These are phyloP conservation scores for Azemiops feae DNA, from an alignment of 2,113 vertebrate genomes.

Conservation along the genomic window DNA sequence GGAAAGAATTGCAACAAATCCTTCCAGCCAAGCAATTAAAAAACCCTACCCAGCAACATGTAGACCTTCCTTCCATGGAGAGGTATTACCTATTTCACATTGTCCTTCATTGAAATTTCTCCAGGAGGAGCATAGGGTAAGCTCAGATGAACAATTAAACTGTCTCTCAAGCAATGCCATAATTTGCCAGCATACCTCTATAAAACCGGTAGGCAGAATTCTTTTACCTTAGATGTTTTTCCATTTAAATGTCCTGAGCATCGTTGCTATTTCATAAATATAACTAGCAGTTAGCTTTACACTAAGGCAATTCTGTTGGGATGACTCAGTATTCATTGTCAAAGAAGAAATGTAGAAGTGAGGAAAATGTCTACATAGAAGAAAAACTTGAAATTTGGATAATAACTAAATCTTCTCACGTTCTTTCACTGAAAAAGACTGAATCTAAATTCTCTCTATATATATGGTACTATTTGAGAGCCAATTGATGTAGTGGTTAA, in stretches of 20 bases:
- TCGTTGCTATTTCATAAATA: background rate
- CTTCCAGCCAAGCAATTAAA: background rate
- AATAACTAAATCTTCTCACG: background rate
- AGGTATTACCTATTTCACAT: background rate
- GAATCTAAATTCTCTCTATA: background rate
- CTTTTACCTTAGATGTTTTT: background rate
- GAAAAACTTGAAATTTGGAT: background rate
- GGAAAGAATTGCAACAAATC: background rate
- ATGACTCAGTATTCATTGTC: background rate
- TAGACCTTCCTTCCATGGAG: background rate
- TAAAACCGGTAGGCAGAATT: background rate
- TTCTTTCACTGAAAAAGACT: background rate
- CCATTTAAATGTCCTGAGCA: background rate
- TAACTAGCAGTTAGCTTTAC: background rate
- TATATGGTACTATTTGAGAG: background rate
- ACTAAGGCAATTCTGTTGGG: background rate
- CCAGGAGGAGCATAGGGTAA: background rate
- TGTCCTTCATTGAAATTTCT: background rate
- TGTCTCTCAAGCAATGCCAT: background rate
- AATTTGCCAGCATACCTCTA: background rate
- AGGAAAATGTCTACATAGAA: background rate
- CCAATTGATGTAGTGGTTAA: too few relatives aligned
- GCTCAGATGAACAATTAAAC: background rate
- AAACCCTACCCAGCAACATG: background rate
- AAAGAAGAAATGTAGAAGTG: background rate